Percentiles rank a stretch among this genome's conserved stretches.
Conservation (phyloP, 2,113 vertebrate species). For the Anas platyrhynchos region DNA sequence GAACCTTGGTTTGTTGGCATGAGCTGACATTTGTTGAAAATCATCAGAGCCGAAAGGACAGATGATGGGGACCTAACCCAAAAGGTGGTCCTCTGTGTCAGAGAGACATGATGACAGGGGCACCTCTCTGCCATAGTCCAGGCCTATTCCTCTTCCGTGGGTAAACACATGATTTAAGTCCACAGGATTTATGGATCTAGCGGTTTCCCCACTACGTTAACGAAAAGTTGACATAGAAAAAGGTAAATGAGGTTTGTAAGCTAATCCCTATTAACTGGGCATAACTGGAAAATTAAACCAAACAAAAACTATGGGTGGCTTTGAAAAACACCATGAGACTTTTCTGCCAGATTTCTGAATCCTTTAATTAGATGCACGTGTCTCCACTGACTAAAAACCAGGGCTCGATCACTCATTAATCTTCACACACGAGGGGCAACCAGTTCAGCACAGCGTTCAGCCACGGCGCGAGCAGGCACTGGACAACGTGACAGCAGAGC, state of each 20-base stretch:
- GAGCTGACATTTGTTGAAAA: background rate
- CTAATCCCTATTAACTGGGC: conserved; percentile 68
- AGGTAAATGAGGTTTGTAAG: conserved; percentile 40
- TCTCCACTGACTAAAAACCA: background rate
- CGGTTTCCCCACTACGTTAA: background rate
- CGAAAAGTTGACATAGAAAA: conserved; percentile 17
- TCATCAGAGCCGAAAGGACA: background rate
- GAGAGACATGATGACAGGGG: background rate
- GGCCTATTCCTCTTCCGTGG: background rate
- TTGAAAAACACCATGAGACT: conserved; percentile 39
- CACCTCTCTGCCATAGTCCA: background rate
- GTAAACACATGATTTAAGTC: conserved; percentile 4
- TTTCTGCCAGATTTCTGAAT: background rate
- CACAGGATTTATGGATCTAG: background rate
- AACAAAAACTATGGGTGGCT: conserved; percentile 53
- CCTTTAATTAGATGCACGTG: conserved; percentile 52
- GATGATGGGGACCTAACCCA: background rate
- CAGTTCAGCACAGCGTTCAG: background rate
- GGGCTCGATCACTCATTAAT: conserved; percentile 1
- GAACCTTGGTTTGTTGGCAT: background rate
- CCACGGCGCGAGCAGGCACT: background rate
- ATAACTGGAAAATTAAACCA: conserved; percentile 58
- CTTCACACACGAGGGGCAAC: background rate
- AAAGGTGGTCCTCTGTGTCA: background rate
- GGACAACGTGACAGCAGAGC: background rate